A percentile compares a stretch with the other conserved stretches of the same genome.
phyloP scores from a whole-genome alignment of 92 coral and sea anemone genomes.

The Blastomussa wellsi region DNA sequence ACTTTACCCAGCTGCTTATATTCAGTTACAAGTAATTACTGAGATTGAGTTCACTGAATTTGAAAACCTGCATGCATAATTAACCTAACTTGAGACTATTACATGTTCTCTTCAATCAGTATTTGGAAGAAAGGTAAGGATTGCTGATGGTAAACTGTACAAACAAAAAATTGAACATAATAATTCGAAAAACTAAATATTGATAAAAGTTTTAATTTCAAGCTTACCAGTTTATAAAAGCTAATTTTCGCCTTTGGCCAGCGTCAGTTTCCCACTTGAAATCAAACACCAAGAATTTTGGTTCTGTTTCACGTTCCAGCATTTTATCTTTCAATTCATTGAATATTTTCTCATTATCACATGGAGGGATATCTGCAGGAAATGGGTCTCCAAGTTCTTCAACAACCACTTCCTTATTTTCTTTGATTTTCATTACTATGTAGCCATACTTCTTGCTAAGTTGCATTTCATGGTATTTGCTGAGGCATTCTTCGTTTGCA shows the following conservation, averaged over 20 bases:
- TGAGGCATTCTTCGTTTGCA: background rate
- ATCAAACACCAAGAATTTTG: conserved; percentile 12
- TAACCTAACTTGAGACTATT: too few relatives aligned
- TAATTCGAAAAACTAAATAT: background rate
- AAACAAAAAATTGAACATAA: background rate
- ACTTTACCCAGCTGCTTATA: too few relatives aligned
- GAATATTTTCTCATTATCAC: background rate
- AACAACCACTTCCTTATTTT: conserved; percentile 5
- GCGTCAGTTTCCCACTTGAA: background rate
- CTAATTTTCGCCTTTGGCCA: conserved; percentile 6
- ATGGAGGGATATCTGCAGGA: background rate
- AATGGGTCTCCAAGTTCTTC: conserved; percentile 4
- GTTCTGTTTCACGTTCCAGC: background rate
- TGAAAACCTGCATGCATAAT: too few relatives aligned
- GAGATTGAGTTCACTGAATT: too few relatives aligned
- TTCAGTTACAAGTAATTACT: too few relatives aligned
- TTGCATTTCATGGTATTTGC: background rate
- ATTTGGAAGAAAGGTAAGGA: too few relatives aligned
- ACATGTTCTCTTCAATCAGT: too few relatives aligned
- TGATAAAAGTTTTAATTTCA: background rate
- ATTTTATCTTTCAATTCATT: background rate
- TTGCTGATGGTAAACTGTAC: too few relatives aligned
- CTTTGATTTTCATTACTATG: conserved; percentile 3
- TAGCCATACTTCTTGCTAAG: background rate
- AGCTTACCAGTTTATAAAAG: conserved; percentile 29